These are phyloP conservation scores for Aphyosemion australe DNA, from an alignment of 2,113 vertebrate species.

Conservation along the genomic window DNA sequence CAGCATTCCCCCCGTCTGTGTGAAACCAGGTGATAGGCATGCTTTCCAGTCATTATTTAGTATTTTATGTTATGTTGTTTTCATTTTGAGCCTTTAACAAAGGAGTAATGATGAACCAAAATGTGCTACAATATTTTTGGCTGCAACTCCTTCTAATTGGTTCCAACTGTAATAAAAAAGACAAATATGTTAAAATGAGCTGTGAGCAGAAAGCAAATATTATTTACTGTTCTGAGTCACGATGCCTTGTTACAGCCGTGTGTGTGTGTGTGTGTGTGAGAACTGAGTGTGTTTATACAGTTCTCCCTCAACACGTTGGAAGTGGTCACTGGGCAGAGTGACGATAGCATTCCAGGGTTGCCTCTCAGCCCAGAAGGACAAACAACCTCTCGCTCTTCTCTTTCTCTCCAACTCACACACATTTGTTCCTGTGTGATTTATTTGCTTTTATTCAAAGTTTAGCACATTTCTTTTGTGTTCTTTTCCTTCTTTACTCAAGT, in stretches of 20 bases:
- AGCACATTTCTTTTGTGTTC: conserved; percentile 16
- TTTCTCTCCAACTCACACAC: not conserved
- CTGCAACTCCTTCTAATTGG: not conserved
- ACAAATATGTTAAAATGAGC: conserved; percentile 2
- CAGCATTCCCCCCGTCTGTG: no score
- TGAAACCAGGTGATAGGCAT: no score
- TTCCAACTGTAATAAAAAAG: conserved; percentile 3
- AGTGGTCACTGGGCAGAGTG: conserved; percentile 68
- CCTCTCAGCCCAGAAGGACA: conserved; percentile 55
- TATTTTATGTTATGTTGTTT: not conserved
- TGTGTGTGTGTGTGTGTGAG: conserved; percentile 8
- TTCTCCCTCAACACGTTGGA: conserved; percentile 52
- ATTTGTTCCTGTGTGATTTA: not conserved
- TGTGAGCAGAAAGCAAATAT: not conserved
- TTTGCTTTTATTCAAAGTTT: conserved; percentile 42
- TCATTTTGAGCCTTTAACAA: not conserved
- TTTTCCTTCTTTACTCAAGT: conserved; percentile 9
- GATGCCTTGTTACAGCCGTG: not conserved
- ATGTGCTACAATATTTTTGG: conserved; percentile 2
- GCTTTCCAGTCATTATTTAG: not conserved
- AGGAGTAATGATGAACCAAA: not conserved
- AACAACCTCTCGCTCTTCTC: conserved; percentile 18
- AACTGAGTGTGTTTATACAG: conserved; percentile 24
- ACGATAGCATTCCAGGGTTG: conserved; percentile 67
- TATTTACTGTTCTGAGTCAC: not conserved